Conservation (phyloP, 2,797 vertebrate genomes). For the Myotis daubentonii region DNA sequence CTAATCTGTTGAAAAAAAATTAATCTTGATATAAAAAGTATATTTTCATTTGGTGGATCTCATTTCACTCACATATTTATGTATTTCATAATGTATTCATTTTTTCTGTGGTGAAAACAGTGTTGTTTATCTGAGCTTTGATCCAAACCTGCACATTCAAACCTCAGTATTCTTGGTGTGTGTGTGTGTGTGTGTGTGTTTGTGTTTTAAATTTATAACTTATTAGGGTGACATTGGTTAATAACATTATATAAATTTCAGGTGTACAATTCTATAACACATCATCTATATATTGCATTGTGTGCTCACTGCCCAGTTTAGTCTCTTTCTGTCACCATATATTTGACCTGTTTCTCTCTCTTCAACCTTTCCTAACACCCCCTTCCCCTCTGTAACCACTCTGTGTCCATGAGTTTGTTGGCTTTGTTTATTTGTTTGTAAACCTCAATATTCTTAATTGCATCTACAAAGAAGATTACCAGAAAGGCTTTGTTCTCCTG, state of each 20-base stretch:
- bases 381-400: background rate
- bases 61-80: slow-evolving; percentile 68
- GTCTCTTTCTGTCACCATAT: background rate
- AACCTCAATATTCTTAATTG: slow-evolving; percentile 69
- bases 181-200: background rate
- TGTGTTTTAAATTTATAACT: background rate
- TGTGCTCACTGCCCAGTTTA: background rate
- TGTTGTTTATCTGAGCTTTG: slow-evolving; percentile 78
- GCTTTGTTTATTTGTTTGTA: background rate
- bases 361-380: background rate
- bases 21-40: slow-evolving; percentile 65
- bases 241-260: background rate
- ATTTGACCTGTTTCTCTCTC: background rate
- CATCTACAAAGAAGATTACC: slow-evolving; percentile 55
- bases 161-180: slow-evolving; percentile 49
- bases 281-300: no score
- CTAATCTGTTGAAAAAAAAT: slow-evolving; percentile 76
- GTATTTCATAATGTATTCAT: slow-evolving; percentile 72
- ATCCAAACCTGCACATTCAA: slow-evolving; percentile 74
- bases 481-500: slow-evolving; percentile 68
- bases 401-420: background rate
- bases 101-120: slow-evolving; percentile 68
- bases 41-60: slow-evolving; percentile 63
- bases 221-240: background rate
- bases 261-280: background rate